Evolutionary conservation across 2,797 vertebrate genomes (phyloP).

Genomic region (Garrulus glandarius): DNA sequence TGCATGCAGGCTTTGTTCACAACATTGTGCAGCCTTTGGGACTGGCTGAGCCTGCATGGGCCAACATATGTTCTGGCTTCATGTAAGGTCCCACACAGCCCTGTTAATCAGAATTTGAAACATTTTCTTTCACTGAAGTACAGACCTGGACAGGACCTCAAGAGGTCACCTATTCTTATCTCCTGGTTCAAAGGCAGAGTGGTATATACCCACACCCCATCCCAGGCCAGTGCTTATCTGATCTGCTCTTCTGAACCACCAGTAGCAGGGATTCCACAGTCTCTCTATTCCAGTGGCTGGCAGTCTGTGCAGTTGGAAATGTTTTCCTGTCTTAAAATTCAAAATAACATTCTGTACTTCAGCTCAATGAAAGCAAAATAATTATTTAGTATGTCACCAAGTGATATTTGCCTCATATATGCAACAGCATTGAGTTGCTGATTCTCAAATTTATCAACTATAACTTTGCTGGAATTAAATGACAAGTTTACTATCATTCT

Average conservation of each 20-base stretch:
- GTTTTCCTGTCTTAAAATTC: not conserved
- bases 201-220: not conserved
- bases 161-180: not conserved
- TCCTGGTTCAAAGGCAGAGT: not conserved
- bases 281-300: not conserved
- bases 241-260: not conserved
- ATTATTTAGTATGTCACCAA: not conserved
- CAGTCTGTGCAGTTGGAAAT: not conserved
- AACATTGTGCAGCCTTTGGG: not conserved
- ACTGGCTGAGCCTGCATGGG: not conserved
- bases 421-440: not conserved
- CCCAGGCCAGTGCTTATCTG: not conserved
- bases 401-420: not conserved
- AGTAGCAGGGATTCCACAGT: not conserved
- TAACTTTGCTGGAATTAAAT: not conserved
- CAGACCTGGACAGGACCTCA: not conserved
- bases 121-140: not conserved
- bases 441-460: not conserved
- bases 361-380: not conserved
- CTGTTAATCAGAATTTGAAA: not conserved
- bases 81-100: not conserved
- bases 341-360: not conserved
- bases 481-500: not conserved
- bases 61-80: not conserved
- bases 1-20: not conserved